Evolutionary conservation across 2,888 invertebrate species (phyloP), one percentile per base, ranked within the genome.

Genomic region (Calliscelio sp.): DNA sequence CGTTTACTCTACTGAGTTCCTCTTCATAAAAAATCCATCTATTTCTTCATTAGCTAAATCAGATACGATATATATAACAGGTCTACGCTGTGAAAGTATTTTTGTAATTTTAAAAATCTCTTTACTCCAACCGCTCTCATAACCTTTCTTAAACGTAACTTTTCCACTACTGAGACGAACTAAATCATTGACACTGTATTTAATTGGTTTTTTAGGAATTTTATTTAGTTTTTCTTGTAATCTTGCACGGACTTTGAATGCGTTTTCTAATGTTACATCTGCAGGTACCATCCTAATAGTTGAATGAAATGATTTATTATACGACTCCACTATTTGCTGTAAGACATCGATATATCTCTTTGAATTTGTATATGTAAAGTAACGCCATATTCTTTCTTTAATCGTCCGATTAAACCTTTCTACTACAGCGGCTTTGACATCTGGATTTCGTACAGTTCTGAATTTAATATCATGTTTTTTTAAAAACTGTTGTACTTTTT

Each of bases 341-440:
- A 91, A 70, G 11, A 89, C 81, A 63, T 89, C 86, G 7, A 89
- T 71, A 73, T 90, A 92, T 7, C 51, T 18, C 24, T 38, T 49
- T 1, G 73, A 18, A 4, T 25, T 11, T 0, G 25, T 16, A 32
- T 85, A 53, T 6, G 84, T 85, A 22, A 85, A 84, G 38, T 82
- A 87, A 0, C 85, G 49, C 77, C 82, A 87, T 73, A 86, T 51
- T 25, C 82, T 41, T 46, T 85, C 78, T 14, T 81, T 80, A 0
- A 85, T 14, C 0, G 85, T 82, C 2, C 77, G 16, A 59, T 80
- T 83, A 7, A 83, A 65, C 10, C 83, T 11, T 28, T 84, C 87
- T 10, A 78, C 82, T 7, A 70, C 24, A 22, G 66, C 53, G 35
- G 53, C 53, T 53, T 68, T 68, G n/a, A 85, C 51, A 22, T 84